Evolutionary conservation across 1,140 invertebrate species (phyloP).

Genomic region (Hylaeus anthracinus): DNA sequence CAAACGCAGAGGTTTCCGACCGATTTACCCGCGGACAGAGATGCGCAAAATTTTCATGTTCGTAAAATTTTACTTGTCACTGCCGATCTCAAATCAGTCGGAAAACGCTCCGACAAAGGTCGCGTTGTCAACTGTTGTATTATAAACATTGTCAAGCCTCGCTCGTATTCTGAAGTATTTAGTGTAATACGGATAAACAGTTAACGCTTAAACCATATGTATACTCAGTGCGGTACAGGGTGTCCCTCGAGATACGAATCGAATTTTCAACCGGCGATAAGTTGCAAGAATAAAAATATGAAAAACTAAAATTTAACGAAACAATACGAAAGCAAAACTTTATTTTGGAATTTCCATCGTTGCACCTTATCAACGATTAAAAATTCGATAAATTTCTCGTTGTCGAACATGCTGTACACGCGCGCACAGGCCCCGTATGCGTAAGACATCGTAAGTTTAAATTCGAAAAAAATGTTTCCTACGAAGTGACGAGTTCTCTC

Average conservation of each 20-base stretch:
- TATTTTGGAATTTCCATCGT: no score
- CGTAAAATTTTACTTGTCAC: no score
- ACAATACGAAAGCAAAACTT: no score
- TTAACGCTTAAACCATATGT: slow-evolving; percentile 70
- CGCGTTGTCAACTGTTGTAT: slow-evolving; percentile 54
- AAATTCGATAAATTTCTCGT: no score
- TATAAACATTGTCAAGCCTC: slow-evolving; percentile 73
- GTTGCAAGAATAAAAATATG: no score
- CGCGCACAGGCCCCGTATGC: slow-evolving; percentile 31
- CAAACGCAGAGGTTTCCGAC: no score
- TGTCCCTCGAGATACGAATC: not conserved
- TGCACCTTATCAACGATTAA: no score
- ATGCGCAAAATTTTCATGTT: no score
- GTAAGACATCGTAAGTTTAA: slow-evolving; percentile 64
- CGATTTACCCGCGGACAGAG: no score
- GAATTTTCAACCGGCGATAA: no score
- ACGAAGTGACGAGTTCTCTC: slow-evolving; percentile 65
- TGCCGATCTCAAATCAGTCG: no score
- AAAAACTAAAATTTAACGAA: no score
- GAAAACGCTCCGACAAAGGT: not conserved
- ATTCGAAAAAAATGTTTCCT: slow-evolving; percentile 61
- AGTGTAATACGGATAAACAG: slow-evolving; percentile 68
- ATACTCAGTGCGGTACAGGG: slow-evolving; percentile 31
- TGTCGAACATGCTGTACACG: not conserved
- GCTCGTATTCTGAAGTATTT: slow-evolving; percentile 77